Conservation (phyloP, 1,140 invertebrate genomes). For the Macrobrachium nipponense region DNA sequence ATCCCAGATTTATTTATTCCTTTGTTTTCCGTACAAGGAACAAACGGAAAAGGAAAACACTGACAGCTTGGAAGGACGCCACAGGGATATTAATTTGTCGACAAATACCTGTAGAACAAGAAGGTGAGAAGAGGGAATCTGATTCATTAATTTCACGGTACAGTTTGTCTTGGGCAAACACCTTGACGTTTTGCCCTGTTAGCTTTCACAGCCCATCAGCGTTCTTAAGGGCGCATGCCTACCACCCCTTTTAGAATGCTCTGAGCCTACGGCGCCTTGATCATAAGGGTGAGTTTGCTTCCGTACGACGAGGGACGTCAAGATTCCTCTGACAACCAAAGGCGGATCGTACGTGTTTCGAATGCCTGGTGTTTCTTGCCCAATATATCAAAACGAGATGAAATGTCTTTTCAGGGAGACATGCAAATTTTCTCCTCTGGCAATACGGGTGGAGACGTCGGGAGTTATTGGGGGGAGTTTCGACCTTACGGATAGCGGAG, state of each 20-base stretch:
- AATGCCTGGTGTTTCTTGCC: constrained; percentile 34
- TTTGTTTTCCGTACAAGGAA: too few species aligned
- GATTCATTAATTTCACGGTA: constrained; percentile 52
- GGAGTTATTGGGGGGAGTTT: background rate
- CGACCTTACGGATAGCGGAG: background rate
- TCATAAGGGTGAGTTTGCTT: background rate
- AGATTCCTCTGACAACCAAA: background rate
- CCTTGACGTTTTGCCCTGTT: constrained; percentile 47
- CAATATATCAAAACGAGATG: constrained; percentile 55
- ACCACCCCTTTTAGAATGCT: too few species aligned
- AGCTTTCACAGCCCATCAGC: constrained; percentile 38
- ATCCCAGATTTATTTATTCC: too few species aligned
- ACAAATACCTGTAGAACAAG: too few species aligned
- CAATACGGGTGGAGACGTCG: background rate
- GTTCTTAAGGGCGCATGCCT: background rate
- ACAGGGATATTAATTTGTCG: too few species aligned
- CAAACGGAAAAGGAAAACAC: too few species aligned
- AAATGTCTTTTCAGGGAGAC: constrained; percentile 43
- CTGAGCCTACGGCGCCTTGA: background rate
- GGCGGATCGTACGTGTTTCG: constrained; percentile 35
- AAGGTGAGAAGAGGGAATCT: constrained; percentile 14
- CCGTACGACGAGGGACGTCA: too few species aligned
- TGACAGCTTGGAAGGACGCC: too few species aligned
- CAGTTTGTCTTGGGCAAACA: constrained; percentile 52
- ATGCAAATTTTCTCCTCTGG: constrained; percentile 29